These are phyloP conservation scores for Acrocephalus arundinaceus DNA, from an alignment of 2,113 vertebrate genomes.

Conservation along the genomic window DNA sequence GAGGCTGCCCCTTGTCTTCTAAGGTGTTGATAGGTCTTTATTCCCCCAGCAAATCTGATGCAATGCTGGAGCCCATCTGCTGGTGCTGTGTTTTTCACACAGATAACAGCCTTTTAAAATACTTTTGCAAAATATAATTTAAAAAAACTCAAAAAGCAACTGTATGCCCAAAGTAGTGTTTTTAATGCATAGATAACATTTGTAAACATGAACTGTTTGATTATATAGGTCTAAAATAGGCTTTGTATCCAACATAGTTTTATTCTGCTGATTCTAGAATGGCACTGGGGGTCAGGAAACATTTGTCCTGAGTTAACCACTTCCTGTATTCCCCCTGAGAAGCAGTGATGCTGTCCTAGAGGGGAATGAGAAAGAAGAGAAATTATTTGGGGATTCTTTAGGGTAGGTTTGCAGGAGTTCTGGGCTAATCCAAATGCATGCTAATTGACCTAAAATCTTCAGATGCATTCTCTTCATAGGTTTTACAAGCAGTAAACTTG, in stretches of 20 bases:
- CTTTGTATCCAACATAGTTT: neutral
- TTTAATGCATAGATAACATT: neutral
- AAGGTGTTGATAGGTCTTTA: neutral
- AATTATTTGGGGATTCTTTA: neutral
- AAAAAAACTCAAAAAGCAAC: neutral
- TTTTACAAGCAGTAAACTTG: neutral
- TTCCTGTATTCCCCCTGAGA: neutral
- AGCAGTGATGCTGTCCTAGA: neutral
- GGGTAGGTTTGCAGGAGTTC: neutral
- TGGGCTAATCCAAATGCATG: neutral
- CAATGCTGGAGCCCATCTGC: neutral
- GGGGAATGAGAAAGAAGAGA: neutral
- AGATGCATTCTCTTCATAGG: neutral
- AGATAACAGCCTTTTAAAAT: neutral
- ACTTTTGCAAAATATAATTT: neutral
- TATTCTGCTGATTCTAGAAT: neutral
- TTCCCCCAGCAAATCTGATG: neutral
- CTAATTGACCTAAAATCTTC: neutral
- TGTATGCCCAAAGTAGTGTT: neutral
- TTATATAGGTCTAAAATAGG: neutral
- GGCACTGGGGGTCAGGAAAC: neutral
- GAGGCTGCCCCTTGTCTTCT: neutral
- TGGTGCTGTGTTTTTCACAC: neutral
- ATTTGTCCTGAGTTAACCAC: neutral
- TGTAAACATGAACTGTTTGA: neutral